A percentile compares a stretch with the other conserved stretches of the same genome.
Evolutionary conservation across 2,797 vertebrate genomes (phyloP).

Genomic region (Cossypha dichroa): DNA sequence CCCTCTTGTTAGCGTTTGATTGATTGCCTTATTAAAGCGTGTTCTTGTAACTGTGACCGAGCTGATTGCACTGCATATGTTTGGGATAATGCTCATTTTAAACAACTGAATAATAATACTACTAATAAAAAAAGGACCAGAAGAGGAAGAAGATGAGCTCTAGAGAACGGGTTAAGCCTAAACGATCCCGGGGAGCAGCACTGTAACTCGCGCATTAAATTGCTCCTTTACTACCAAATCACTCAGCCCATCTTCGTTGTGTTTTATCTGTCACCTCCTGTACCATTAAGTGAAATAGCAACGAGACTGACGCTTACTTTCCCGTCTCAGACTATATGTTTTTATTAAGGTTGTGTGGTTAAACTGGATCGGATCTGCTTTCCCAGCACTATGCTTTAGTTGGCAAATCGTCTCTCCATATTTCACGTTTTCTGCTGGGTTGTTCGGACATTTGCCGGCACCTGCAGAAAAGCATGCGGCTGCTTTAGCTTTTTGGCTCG

Average conservation of each 20-base stretch:
- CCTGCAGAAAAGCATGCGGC: not conserved
- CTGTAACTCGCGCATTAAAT: constrained; percentile 77
- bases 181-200: constrained; percentile 70
- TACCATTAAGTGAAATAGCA: not conserved
- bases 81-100: constrained; percentile 98
- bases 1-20: constrained; percentile 86
- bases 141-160: constrained; percentile 72
- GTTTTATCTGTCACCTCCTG: constrained; percentile 3
- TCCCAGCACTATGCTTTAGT: constrained; percentile 3
- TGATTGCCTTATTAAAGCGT: constrained; percentile 99
- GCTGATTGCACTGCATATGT: constrained; percentile 99
- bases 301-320: not conserved
- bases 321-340: not conserved
- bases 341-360: constrained; percentile 22
- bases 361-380: not conserved
- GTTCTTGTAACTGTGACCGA: constrained; percentile 99
- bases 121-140: constrained; percentile 49
- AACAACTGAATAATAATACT: constrained; percentile 81
- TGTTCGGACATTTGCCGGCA: not conserved
- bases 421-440: not conserved
- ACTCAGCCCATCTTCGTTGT: constrained; percentile 17
- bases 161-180: constrained; percentile 65
- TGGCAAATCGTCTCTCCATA: not conserved
- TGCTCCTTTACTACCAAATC: constrained; percentile 64
- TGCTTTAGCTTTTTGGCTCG: not conserved